Base-by-base conservation (phyloP, 1,140 invertebrate species). In the Octopus sinensis region DNA sequence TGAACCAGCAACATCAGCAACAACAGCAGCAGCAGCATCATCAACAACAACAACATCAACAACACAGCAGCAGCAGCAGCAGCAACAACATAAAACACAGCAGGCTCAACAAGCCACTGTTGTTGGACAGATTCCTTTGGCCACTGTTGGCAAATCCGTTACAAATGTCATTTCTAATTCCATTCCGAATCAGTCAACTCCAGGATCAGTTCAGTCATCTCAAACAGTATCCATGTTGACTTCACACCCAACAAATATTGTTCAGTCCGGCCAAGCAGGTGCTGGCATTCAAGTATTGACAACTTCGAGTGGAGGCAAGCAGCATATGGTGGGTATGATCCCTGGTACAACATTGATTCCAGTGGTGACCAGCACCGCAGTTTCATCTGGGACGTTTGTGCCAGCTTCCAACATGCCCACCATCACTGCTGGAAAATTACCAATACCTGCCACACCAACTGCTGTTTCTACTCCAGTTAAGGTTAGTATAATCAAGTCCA, bases 391-490 rank as follows among this genome's bases (percentile, higher is more conserved):
- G 13, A 43, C 76, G 23, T 53, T 77, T 51, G 76, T 77, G 6
- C 76, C 23, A 10, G 76, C n/a, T 77, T 30, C 76, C 17, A 77
- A 51, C 13, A 53, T 77, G 52, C 76, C 23, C 43, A 30, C 76
- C 0, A 77, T 77, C 52, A 51, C 76, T 13, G 52, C n/a, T 53
- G 76, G 76, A 77, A 77, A 77, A 17, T 53, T 77, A 77, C 76
- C 76, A 23, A 77, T 77, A 13, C 76, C 79, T 53, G 73, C 80
- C 23, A 82, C 80, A 10, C 76, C 82, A 4, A 82, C 51, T 10
- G 81, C 85, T 43, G 82, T 86, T 5, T 85, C 86, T 68, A 86
- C 85, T 54, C 85, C 86, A 79, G 84, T 87, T 5, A 86, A 86
- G 85, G 86, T 86, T 81, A 80, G 75, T 68, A n/a, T 51, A 43